Evolutionary conservation across 2,888 invertebrate genomes (phyloP).

Genomic region (Perdita meconis): DNA sequence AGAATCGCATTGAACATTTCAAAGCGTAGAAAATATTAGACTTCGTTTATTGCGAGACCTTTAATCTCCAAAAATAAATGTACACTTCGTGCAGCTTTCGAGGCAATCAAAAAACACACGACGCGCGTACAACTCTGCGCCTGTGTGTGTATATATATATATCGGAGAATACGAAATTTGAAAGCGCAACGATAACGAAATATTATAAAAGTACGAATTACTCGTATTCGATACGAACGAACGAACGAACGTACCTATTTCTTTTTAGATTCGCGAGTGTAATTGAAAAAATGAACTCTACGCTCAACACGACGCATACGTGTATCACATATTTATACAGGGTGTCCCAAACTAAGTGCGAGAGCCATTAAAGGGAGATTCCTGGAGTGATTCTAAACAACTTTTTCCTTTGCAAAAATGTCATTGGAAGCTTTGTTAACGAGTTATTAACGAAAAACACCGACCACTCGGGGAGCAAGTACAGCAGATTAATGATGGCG

Average conservation of each 20-base stretch:
- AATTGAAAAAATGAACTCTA: slow-evolving; percentile 20
- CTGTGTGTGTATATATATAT: slow-evolving; percentile 1
- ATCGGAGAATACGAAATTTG: slow-evolving; percentile 10
- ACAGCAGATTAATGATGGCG: no score
- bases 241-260: no score
- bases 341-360: no score
- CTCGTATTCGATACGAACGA: slow-evolving; percentile 3
- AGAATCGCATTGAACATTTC: background rate
- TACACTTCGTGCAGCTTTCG: slow-evolving; percentile 37
- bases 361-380: no score
- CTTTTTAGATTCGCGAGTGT: slow-evolving; percentile 6
- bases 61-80: slow-evolving; percentile 53
- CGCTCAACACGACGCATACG: slow-evolving; percentile 55
- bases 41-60: slow-evolving; percentile 48
- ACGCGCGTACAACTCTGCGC: slow-evolving; percentile 2
- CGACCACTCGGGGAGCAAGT: no score
- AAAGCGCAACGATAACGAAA: slow-evolving; percentile 41
- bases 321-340: slow-evolving; percentile 81
- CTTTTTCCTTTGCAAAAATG: no score
- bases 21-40: slow-evolving; percentile 45
- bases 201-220: slow-evolving; percentile 52
- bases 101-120: slow-evolving; percentile 28
- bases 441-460: no score
- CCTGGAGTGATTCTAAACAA: no score
- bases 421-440: no score